Conservation (phyloP, 1,140 invertebrate genomes). For the Drosophila pallidifrons region DNA sequence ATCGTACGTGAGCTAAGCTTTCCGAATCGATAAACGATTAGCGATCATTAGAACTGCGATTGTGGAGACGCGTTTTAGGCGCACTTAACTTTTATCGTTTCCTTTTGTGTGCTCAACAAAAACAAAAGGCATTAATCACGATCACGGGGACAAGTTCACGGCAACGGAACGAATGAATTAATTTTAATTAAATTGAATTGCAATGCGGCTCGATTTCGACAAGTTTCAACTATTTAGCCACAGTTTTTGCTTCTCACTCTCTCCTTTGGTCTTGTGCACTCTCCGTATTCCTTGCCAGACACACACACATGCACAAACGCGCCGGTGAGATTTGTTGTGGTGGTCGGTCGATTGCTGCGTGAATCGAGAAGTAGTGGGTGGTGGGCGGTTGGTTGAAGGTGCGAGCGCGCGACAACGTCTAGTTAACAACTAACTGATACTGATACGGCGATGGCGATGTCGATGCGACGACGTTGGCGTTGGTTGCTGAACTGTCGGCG, state of each 20-base stretch:
- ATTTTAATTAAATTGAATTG: slow-evolving; percentile 59
- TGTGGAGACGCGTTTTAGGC: slow-evolving; percentile 38
- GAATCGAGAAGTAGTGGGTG: neutral
- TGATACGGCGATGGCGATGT: slow-evolving; percentile 9
- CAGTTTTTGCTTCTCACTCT: slow-evolving; percentile 21
- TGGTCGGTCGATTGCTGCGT: neutral
- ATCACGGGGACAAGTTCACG: slow-evolving; percentile 48
- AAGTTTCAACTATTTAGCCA: slow-evolving; percentile 38
- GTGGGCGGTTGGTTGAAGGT: slow-evolving; percentile 9
- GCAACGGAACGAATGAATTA: slow-evolving; percentile 41
- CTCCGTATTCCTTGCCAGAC: slow-evolving; percentile 14
- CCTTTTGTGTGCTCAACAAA: slow-evolving; percentile 15
- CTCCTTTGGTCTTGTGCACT: slow-evolving; percentile 2
- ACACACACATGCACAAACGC: neutral
- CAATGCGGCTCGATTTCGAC: slow-evolving; percentile 55
- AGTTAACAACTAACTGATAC: slow-evolving; percentile 82
- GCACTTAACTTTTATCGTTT: slow-evolving; percentile 7
- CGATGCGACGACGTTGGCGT: slow-evolving; percentile 51
- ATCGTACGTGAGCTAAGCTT: neutral
- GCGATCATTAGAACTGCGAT: slow-evolving; percentile 10
- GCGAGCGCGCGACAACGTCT: slow-evolving; percentile 57
- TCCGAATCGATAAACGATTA: slow-evolving; percentile 17
- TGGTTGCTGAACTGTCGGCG: slow-evolving; percentile 48
- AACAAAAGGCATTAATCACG: slow-evolving; percentile 33
- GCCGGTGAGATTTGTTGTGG: slow-evolving; percentile 21